Evolutionary conservation across 2,888 invertebrate genomes (phyloP), one percentile per base, ranked within the genome.

Genomic region (Dichetophora obliterata): DNA sequence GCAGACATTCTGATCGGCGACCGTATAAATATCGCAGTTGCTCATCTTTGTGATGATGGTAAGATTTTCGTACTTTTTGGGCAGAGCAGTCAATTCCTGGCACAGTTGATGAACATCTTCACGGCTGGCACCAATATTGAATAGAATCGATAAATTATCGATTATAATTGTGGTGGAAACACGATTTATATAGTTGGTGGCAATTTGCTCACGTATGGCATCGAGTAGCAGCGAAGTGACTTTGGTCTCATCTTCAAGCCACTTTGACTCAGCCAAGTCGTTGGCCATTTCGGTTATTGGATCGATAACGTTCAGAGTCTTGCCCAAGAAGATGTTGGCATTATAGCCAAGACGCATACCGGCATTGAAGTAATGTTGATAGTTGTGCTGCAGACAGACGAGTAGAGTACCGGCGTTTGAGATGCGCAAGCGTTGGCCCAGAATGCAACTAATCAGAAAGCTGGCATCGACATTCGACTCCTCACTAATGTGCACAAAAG

Each of bases 341-440:
- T 94, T 94, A 84, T 93, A 94, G 70, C 94, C 94, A 84, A 95
- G 90, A 83, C 94, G 93, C 84, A 93, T 92, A 16, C 94, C 94
- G 50, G 95, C 91, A 88, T 92, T 93, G 78, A 94, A 93, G 84
- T 94, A 95, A 85, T 95, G 95, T 74, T 91, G 91, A 68, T 93
- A 90, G 2, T 93, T 92, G 83, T 95, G 93, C 85, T 95, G 95
- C 78, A 93, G 90, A 70, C 93, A 91, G 69, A 95, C 90, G 68
- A 95, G 88, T 82, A 94, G 90, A 6, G 93, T 88, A 73, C 91
- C 91, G 76, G 91, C 89, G 37, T 88, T 86, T 78, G 92, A 91
- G 78, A 91, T 91, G 82, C 92, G 92, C 70, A 93, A 86, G 50
- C 92, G 91, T 82, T 94, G 91, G 0, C 92, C 91, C 69, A 94